phyloP scores from a whole-genome alignment of 2,797 vertebrate species.

The Odontamblyopus rebecca region DNA sequence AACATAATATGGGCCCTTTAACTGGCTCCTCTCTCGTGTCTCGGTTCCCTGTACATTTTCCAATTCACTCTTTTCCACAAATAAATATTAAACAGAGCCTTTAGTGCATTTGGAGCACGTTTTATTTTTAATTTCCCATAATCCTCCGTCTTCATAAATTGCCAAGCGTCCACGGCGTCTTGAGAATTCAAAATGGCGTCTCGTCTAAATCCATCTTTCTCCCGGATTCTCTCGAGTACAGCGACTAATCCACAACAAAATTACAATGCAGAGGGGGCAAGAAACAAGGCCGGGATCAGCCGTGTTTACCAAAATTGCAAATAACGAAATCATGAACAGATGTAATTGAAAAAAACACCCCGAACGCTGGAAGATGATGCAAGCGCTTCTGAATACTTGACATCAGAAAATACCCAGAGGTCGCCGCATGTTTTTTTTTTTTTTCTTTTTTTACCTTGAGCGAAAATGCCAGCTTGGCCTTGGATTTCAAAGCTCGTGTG shows the following conservation, averaged over 20 bases:
- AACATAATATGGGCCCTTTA: too few species aligned
- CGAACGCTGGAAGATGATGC: constrained; percentile 1
- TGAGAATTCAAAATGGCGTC: background rate
- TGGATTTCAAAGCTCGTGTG: constrained; percentile 3
- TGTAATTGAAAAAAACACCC: background rate
- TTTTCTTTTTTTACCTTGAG: background rate
- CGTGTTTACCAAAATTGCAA: background rate
- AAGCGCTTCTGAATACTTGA: constrained; percentile 1
- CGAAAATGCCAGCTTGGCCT: background rate
- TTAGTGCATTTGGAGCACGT: background rate
- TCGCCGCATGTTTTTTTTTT: background rate
- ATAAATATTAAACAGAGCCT: background rate
- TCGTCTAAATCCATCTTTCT: background rate
- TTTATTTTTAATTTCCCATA: too few species aligned
- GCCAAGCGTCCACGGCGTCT: background rate
- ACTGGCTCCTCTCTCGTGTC: background rate
- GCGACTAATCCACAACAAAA: constrained; percentile 7
- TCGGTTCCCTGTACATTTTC: too few species aligned
- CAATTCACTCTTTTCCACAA: background rate
- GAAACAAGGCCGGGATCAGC: background rate
- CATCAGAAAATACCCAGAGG: background rate
- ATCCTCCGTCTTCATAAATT: background rate
- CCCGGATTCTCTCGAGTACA: background rate
- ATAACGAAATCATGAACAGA: background rate
- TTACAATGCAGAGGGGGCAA: background rate